A percentile compares a stretch with the other conserved stretches of the same genome.
These are phyloP conservation scores for Metaphire vulgaris DNA, from an alignment of 1,140 invertebrate species.

Conservation along the genomic window DNA sequence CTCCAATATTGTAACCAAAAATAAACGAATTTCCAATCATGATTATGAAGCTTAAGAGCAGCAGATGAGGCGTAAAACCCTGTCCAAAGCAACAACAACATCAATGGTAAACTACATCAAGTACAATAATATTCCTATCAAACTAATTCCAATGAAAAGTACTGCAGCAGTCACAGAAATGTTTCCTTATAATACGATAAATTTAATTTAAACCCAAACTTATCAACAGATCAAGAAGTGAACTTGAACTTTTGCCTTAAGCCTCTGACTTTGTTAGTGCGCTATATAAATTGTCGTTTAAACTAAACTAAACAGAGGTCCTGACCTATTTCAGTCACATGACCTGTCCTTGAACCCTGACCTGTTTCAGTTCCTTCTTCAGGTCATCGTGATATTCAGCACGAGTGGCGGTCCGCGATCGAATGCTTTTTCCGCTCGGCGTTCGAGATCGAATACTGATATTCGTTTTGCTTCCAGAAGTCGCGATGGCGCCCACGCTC, in stretches of 20 bases:
- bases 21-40: conserved; percentile 78
- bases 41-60: conserved; percentile 13
- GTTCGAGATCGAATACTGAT: conserved; percentile 2
- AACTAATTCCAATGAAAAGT: neutral
- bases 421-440: conserved; percentile 15
- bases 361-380: conserved; percentile 9
- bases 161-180: no score
- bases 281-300: no score
- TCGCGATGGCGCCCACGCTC: no score
- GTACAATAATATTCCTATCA: no score
- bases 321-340: neutral
- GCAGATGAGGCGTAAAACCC: conserved; percentile 8
- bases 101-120: neutral
- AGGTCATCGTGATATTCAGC: conserved; percentile 18
- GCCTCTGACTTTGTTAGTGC: no score
- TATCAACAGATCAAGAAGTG: neutral
- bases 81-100: neutral
- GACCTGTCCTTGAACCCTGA: conserved; percentile 11
- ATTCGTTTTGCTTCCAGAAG: neutral
- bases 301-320: no score
- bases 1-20: conserved; percentile 88
- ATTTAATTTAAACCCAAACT: neutral
- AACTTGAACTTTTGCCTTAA: neutral
- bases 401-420: conserved; percentile 9
- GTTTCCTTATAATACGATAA: neutral